Evolutionary conservation across 2,797 vertebrate genomes (phyloP), one percentile per base, ranked within the genome.

Genomic region (Alectoris magna): DNA sequence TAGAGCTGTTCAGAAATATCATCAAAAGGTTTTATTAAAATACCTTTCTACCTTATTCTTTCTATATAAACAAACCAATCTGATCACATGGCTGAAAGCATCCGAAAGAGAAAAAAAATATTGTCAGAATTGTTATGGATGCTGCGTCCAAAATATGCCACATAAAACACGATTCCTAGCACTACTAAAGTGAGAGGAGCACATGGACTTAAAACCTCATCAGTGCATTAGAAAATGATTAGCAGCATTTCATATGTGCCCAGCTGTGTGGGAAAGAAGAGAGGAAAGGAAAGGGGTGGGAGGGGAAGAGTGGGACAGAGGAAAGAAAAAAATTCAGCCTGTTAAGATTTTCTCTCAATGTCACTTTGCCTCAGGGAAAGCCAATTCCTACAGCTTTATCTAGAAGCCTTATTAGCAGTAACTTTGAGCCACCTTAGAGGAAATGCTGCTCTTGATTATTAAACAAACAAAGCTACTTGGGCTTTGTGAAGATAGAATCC

Each of bases 251-350:
- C 29, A 26, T 70, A 67, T 41, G 10, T 39, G 44, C 31, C 31
- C 24, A 15, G 10, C 5, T 56, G 36, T 38, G 14, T 27, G 49
- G n/a, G 24, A 24, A 84, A 22, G 13, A 9, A 31, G 13, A 29
- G 11, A 24, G 34, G 11, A 15, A 22, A 15, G 23, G 21, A 46
- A 48, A 27, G 17, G 23, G 48, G 49, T 14, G n/a, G 41, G 8
- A 7, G 26, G 51, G 26, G 14, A 16, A 46, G 73, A 72, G 22
- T 29, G n/a, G 9, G 0, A 3, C 7, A 4, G 9, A 1, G 3
- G 4, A 4, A 4, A 7, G 2, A 69, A 29, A 49, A 70, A 11
- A 16, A 0, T 71, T 68, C 8, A 68, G 51, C 84, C 34, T 34
- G 38, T 18, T 44, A 84, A 38, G 34, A 38, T 43, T 88, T 88